Evolutionary conservation across 2,797 vertebrate species (phyloP).

Genomic region (Falco naumanni): DNA sequence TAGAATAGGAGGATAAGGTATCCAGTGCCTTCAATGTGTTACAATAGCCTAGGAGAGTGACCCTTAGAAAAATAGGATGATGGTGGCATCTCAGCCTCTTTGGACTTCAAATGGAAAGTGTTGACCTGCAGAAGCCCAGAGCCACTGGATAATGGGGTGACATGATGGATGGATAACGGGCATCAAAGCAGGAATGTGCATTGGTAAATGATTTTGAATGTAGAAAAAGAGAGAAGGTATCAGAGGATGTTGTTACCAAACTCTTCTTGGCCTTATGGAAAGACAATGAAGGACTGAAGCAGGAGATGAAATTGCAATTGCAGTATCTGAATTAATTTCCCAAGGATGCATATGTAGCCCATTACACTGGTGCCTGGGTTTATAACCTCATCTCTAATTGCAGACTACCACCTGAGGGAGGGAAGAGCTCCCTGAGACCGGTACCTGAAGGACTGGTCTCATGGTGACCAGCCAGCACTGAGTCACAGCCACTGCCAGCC

Average conservation of each 20-base stretch:
- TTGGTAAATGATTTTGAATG: not conserved
- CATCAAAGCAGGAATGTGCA: not conserved
- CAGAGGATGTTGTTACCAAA: not conserved
- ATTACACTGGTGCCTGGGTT: not conserved
- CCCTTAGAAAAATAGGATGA: not conserved
- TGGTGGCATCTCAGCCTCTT: not conserved
- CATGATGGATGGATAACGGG: accelerated
- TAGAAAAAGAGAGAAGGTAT: not conserved
- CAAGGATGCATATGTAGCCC: not conserved
- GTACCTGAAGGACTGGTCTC: accelerated
- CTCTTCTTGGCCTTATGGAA: not conserved
- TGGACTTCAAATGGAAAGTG: not conserved
- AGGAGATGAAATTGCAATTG: not conserved
- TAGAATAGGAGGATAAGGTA: not conserved
- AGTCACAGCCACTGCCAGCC: accelerated
- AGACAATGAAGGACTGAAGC: not conserved
- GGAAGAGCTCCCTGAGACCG: not conserved
- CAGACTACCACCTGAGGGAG: not conserved
- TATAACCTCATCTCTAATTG: not conserved
- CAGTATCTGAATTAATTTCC: not conserved
- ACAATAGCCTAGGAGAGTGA: not conserved
- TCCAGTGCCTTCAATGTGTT: not conserved
- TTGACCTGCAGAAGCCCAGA: not conserved
- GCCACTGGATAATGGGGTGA: not conserved
- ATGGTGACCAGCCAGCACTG: accelerated